Evolutionary conservation across 1,140 invertebrate genomes (phyloP), one percentile per base, ranked within the genome.

Genomic region (Drosophila serrata): DNA sequence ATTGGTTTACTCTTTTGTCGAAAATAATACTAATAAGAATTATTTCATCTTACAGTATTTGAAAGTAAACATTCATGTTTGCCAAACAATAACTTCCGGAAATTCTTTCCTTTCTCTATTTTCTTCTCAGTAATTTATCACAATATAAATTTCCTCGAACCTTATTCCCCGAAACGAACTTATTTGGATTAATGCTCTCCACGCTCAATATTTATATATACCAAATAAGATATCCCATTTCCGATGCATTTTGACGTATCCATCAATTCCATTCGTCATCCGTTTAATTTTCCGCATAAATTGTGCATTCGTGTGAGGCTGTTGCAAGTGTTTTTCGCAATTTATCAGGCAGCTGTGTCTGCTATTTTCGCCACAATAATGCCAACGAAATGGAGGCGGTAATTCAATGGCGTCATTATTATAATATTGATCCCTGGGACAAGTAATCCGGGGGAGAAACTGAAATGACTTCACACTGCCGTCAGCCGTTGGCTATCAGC

Each of bases 391-490:
- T 35, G 24, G 17, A 59, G 69, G 72, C 70, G 58, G 48, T 65
- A 61, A 73, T 58, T 69, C 46, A 45, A 79, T 75, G 48, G 57
- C 59, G 68, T 56, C 62, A 61, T 67, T 74, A 53, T 53, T 67
- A 75, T 61, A 51, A 27, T 61, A 42, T 51, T 37, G 39, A 61
- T 15, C 17, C 68, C 56, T 33, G n/a, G 17, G 19, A 3, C 24
- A 33, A 53, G 67, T 24, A 43, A 40, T 24, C 37, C 37, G 40
- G 43, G 42, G 29, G 45, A 55, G 29, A 55, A 24, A 6, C 19
- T n/a, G 31, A 48, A 55, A 48, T 68, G 69, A 82, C 64, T 86
- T 75, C 64, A 82, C 63, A 45, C 31, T 35, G 31, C 49, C 29
- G 31, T 53, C 49, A 31, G 27, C n/a, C 24, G 46, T 29, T 4